Percentiles rank a stretch among this genome's conserved stretches.
phyloP scores from a whole-genome alignment of 1,140 invertebrate species.

The Trachymyrmex cornetzi region DNA sequence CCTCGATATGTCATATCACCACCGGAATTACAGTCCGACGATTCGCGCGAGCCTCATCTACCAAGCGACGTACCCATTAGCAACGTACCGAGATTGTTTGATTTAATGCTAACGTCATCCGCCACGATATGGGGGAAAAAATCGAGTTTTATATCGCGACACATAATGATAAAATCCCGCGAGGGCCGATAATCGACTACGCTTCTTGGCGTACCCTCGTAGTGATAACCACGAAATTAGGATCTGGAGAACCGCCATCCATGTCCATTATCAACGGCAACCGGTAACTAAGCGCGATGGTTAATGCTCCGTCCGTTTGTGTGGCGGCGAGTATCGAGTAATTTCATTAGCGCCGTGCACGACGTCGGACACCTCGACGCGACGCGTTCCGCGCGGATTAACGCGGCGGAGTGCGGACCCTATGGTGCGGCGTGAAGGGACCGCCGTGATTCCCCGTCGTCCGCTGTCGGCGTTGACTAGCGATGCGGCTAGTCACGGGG shows the following conservation, averaged over 20 bases:
- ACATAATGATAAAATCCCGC: neutral
- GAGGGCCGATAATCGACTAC: neutral
- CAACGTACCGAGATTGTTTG: neutral
- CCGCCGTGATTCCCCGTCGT: slow-evolving; percentile 35
- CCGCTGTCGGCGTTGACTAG: slow-evolving; percentile 46
- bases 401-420: neutral
- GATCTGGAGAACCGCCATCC: neutral
- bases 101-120: neutral
- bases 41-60: neutral
- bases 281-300: slow-evolving; percentile 28
- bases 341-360: slow-evolving; percentile 49
- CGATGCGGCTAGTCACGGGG: slow-evolving; percentile 42
- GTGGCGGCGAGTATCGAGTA: slow-evolving; percentile 43
- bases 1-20: slow-evolving; percentile 28
- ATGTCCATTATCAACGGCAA: slow-evolving; percentile 14
- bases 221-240: slow-evolving; percentile 31
- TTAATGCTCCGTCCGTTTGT: slow-evolving; percentile 48
- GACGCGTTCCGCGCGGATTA: slow-evolving; percentile 35
- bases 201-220: neutral
- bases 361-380: slow-evolving; percentile 40
- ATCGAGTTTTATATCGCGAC: neutral
- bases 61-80: neutral
- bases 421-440: neutral
- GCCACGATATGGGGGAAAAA: neutral
- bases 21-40: slow-evolving; percentile 21